Evolutionary conservation across 35 echinoderm and acorn worm species (phyloP).

Genomic region (Apostichopus japonicus): DNA sequence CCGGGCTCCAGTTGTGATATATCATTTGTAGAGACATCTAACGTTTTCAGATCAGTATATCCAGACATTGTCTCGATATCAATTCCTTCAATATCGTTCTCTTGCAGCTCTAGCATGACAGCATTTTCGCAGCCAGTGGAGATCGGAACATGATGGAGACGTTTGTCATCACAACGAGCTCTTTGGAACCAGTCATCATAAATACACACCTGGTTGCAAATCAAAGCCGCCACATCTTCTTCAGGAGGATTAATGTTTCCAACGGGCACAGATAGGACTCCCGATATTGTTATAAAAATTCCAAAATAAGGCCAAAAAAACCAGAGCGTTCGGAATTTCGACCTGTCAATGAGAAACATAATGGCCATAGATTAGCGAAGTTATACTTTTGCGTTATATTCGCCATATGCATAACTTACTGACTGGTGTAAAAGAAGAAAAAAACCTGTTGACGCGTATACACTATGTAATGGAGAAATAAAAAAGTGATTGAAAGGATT

Average conservation of each 20-base stretch:
- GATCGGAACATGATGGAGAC: background rate
- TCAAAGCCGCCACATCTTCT: background rate
- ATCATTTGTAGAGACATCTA: background rate
- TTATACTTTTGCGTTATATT: no score
- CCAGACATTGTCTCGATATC: background rate
- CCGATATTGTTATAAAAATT: no score
- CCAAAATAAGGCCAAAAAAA: no score
- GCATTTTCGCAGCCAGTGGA: background rate
- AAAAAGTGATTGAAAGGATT: no score
- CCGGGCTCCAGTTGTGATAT: background rate
- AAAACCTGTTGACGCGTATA: no score
- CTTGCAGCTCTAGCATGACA: background rate
- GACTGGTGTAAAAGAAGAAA: no score
- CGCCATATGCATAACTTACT: no score
- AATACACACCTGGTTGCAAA: background rate
- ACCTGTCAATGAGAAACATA: no score
- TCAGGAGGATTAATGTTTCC: background rate
- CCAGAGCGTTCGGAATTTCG: no score
- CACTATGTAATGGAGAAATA: no score
- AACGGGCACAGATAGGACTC: no score
- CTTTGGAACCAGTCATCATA: conserved; percentile 4
- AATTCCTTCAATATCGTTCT: background rate
- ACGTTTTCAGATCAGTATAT: background rate
- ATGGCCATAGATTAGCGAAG: no score
- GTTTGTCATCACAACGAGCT: background rate